Percentiles rank a stretch among this genome's conserved stretches.
Evolutionary conservation across 2,888 invertebrate species (phyloP).

Genomic region (Agrochola lychnidis): DNA sequence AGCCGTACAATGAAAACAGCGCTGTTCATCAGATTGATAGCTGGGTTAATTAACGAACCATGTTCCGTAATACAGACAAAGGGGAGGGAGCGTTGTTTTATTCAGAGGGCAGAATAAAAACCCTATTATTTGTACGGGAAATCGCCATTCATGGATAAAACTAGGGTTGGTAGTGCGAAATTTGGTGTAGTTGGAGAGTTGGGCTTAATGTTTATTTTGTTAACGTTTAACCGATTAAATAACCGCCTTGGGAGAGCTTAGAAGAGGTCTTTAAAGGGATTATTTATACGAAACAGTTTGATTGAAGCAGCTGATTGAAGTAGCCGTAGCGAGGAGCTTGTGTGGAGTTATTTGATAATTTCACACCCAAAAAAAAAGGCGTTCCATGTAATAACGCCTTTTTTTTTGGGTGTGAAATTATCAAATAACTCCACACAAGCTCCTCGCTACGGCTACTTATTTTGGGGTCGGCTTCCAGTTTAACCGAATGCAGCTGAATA

Average conservation of each 20-base stretch:
- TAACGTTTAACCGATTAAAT: neutral
- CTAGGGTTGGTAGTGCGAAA: conserved; percentile 30
- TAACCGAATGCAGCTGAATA: no score
- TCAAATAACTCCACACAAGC: no score
- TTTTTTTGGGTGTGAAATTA: no score
- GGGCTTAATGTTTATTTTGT: neutral
- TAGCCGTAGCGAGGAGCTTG: no score
- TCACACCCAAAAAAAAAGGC: no score
- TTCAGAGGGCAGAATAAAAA: conserved; percentile 49
- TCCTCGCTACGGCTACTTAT: no score
- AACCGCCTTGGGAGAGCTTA: neutral
- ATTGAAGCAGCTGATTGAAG: no score
- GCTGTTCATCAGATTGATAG: conserved; percentile 69
- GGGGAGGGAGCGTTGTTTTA: conserved; percentile 33
- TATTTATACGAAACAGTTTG: neutral
- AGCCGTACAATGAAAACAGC: conserved; percentile 65
- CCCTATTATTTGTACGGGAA: conserved; percentile 43
- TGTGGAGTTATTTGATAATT: no score
- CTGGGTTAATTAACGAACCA: conserved; percentile 70
- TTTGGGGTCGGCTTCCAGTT: no score
- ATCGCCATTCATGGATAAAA: conserved; percentile 24
- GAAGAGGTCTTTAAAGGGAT: neutral
- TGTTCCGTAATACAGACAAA: conserved; percentile 57
- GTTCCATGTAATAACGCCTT: no score
- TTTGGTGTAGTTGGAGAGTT: neutral